Conservation (phyloP, 2,888 invertebrate species). For the Imbricaverruca yamaguchii region DNA sequence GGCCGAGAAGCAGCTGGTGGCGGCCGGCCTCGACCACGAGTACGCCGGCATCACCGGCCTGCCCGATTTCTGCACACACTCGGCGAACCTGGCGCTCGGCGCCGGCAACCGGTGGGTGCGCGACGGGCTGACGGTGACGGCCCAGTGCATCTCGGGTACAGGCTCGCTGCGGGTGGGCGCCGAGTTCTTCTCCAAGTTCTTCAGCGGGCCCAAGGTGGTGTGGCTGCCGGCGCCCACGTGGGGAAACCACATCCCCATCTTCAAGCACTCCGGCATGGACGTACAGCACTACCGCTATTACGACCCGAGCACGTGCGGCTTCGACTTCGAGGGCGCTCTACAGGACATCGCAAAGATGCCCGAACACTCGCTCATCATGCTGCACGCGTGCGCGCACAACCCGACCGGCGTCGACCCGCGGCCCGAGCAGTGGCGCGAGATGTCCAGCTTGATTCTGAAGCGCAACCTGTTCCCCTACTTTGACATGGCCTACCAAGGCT, state of each 20-base stretch:
- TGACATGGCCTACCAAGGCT: slow-evolving; percentile 92
- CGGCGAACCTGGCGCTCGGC: slow-evolving; percentile 82
- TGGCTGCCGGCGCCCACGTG: slow-evolving; percentile 91
- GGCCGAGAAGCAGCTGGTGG: slow-evolving; percentile 67
- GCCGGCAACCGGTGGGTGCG: slow-evolving; percentile 58
- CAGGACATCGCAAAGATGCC: slow-evolving; percentile 92
- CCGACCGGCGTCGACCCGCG: slow-evolving; percentile 92
- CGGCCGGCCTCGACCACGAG: slow-evolving; percentile 76
- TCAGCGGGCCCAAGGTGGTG: slow-evolving; percentile 64
- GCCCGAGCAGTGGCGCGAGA: slow-evolving; percentile 73
- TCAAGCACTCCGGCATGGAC: slow-evolving; percentile 75
- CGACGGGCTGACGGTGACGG: slow-evolving; percentile 61
- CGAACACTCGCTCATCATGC: slow-evolving; percentile 73
- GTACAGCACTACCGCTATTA: slow-evolving; percentile 90
- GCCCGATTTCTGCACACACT: slow-evolving; percentile 71
- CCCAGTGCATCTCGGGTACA: slow-evolving; percentile 90
- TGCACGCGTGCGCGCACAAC: slow-evolving; percentile 98
- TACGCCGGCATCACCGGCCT: slow-evolving; percentile 88
- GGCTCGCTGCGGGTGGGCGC: slow-evolving; percentile 91
- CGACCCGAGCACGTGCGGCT: slow-evolving; percentile 83
- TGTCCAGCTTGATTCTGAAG: slow-evolving; percentile 72
- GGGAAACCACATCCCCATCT: slow-evolving; percentile 96
- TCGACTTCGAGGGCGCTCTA: slow-evolving; percentile 80
- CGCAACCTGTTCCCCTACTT: slow-evolving; percentile 82
- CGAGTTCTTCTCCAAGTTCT: slow-evolving; percentile 74